phyloP scores from a whole-genome alignment of 2,888 invertebrate species.

The Aphodius granarius region DNA sequence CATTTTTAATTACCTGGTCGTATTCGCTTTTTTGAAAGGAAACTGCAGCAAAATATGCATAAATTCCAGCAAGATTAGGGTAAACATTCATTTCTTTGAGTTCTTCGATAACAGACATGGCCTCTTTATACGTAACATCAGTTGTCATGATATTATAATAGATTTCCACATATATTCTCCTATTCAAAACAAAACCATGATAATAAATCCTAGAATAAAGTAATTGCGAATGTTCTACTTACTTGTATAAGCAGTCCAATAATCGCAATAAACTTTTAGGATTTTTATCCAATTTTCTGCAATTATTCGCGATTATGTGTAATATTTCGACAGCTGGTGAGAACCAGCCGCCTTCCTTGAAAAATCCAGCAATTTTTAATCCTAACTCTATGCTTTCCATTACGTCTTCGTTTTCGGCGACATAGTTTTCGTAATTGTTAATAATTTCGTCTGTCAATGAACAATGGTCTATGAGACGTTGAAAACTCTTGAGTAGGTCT shows the following conservation, averaged over 20 bases:
- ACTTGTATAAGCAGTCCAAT: conserved; percentile 87
- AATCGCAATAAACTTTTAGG: conserved; percentile 64
- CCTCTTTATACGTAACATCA: conserved; percentile 67
- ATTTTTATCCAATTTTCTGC: conserved; percentile 37
- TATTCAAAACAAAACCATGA: conserved; percentile 46
- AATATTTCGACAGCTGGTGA: conserved; percentile 75
- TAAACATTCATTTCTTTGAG: conserved; percentile 53
- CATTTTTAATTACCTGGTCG: conserved; percentile 69
- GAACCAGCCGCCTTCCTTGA: conserved; percentile 89
- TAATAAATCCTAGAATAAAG: background rate
- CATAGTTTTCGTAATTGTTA: conserved; percentile 38
- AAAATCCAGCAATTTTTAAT: conserved; percentile 66
- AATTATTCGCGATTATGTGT: conserved; percentile 65
- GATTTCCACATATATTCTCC: conserved; percentile 80
- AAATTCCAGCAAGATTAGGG: conserved; percentile 69
- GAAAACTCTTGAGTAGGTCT: conserved; percentile 71
- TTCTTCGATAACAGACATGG: conserved; percentile 57
- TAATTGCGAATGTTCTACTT: conserved; percentile 37
- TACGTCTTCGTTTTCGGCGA: background rate
- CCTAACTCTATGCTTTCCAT: conserved; percentile 46
- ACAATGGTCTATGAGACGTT: conserved; percentile 57
- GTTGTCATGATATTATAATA: conserved; percentile 82
- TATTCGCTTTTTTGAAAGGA: conserved; percentile 87
- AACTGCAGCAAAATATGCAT: conserved; percentile 80
- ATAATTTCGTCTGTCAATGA: conserved; percentile 47